phyloP scores from a whole-genome alignment of 2,113 vertebrate genomes.

The Scatophagus argus region DNA sequence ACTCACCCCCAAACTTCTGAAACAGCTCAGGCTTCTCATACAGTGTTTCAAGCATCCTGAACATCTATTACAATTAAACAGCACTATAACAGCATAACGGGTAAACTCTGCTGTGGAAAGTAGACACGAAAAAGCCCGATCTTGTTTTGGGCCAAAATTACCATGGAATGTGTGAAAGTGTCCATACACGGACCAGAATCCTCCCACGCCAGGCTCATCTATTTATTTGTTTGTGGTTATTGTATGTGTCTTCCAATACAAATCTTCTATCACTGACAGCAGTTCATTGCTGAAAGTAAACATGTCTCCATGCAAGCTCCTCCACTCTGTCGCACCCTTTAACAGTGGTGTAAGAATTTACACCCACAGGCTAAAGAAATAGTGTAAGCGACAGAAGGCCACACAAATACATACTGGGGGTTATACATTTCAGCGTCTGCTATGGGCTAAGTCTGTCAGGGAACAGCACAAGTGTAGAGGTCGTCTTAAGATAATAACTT shows the following conservation, averaged over 20 bases:
- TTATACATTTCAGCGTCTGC: background rate
- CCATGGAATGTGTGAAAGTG: background rate
- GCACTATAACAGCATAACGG: background rate
- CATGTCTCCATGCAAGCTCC: conserved; percentile 12
- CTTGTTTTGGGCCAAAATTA: background rate
- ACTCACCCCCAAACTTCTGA: background rate
- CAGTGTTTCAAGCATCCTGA: too few species aligned
- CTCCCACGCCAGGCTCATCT: too few species aligned
- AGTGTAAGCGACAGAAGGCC: background rate
- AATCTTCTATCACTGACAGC: background rate
- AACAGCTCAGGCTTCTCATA: too few species aligned
- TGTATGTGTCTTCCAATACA: background rate
- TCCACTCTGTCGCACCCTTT: conserved; percentile 24
- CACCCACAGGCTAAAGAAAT: conserved; percentile 61
- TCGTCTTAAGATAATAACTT: background rate
- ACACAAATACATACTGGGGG: too few species aligned
- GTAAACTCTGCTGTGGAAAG: background rate
- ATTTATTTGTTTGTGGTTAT: too few species aligned
- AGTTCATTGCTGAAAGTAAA: background rate
- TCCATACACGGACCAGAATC: too few species aligned
- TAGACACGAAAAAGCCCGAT: background rate
- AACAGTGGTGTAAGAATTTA: conserved; percentile 48
- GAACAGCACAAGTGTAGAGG: background rate
- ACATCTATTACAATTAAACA: background rate
- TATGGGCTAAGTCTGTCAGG: background rate